These are phyloP conservation scores for Kryptolebias marmoratus DNA, from an alignment of 2,113 vertebrate species.

Conservation along the genomic window DNA sequence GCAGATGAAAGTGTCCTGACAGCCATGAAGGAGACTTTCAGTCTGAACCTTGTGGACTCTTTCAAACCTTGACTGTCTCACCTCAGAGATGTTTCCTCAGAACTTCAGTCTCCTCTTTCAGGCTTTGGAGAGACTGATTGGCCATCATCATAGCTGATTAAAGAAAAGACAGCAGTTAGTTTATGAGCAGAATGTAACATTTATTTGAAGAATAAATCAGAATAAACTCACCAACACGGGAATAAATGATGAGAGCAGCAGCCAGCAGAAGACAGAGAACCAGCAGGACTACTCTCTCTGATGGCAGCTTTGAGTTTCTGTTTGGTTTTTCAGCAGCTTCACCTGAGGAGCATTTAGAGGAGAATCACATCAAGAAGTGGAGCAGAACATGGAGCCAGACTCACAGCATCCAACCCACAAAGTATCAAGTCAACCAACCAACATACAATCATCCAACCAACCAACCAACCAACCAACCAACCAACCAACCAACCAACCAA, in stretches of 20 bases:
- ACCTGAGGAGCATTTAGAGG: background rate
- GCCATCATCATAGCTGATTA: background rate
- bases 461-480: background rate
- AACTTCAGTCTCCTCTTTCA: background rate
- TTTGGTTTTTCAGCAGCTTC: background rate
- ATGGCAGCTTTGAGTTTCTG: background rate
- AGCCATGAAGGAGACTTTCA: background rate
- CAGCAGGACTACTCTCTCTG: constrained; percentile 5
- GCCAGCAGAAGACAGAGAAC: constrained; percentile 31
- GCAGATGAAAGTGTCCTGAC: background rate
- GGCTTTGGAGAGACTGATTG: background rate
- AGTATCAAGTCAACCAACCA: no score
- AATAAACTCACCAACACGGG: background rate
- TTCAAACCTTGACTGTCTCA: constrained; percentile 6
- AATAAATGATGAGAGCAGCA: background rate
- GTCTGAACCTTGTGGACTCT: no score
- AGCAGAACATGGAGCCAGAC: background rate
- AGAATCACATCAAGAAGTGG: background rate
- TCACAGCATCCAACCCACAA: background rate
- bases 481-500: no score
- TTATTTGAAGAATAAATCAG: background rate
- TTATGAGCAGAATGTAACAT: background rate
- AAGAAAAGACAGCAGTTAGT: background rate
- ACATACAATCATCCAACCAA: no score
- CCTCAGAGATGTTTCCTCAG: background rate